Evolutionary conservation across 2,888 invertebrate species (phyloP), one percentile per base, ranked within the genome.

Genomic region (Volucella inflata): DNA sequence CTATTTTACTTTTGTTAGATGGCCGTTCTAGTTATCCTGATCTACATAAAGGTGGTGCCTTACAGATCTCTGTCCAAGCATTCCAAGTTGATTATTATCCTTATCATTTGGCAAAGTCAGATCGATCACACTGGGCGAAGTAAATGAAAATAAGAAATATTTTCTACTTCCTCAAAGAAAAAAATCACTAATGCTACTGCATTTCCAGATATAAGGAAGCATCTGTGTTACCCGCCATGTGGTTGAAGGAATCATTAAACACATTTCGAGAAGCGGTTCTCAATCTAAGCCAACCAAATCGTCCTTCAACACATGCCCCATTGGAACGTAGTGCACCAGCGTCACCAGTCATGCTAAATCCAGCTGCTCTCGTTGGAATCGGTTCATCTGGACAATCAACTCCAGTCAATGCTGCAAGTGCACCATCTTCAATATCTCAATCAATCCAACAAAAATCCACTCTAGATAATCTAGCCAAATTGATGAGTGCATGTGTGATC

Each of bases 41-140:
- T 50, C 92, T 98, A 30, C 94, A 95, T 88, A 96, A 96, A 87
- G 98, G 98, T 1, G 99, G 98, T 1, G 98, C 99, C 0, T 92
- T 99, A 70, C 99, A 99, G 93, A 95, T 99, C 79, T 96, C 97
- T 0, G 93, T 99, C 50, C 95, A 95, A 87, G 96, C 96, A 90
- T 96, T 96, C 93, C 96, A 97, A 93, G 94, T 98, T 1, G 99
- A 99, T 92, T 96, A 97, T 90, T 99, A 99, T 93, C 99, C 99
- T 0, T 99, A 98, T 93, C 98, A 99, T 92, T 94, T 97, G 90
- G 98, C 98, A 40, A 95, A 96, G 89, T 96, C 96, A 42, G 97
- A 97, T 91, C 94, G 98, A 78, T 94, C 96, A 87, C 97, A 97
- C 91, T 99, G 99, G 99, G 95, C 97, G 48, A 95, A 96, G 84